A percentile compares a stretch with the other conserved stretches of the same genome.
Conservation (phyloP, 2,113 vertebrate species). For the Rhinopomastus cyanomelas region DNA sequence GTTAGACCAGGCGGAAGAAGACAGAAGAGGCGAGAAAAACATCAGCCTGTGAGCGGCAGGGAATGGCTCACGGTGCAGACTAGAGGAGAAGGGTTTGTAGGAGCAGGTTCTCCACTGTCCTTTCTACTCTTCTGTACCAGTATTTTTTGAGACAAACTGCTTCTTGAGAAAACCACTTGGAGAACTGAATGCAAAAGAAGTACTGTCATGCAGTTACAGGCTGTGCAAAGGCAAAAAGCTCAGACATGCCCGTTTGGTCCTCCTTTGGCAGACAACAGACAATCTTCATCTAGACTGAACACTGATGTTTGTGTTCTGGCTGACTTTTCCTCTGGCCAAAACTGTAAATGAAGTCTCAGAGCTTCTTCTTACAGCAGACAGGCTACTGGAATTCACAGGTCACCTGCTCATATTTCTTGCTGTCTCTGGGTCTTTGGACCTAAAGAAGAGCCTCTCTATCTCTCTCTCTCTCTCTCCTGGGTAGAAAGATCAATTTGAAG, state of each 20-base stretch:
- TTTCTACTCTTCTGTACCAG: neutral
- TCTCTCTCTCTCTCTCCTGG: neutral
- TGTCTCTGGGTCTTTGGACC: neutral
- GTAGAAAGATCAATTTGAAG: neutral
- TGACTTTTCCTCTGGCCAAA: neutral
- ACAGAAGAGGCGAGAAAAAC: constrained; percentile 22
- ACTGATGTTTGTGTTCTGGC: neutral
- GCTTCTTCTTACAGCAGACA: neutral
- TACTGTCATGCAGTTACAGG: neutral
- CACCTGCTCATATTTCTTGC: neutral
- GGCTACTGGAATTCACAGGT: neutral
- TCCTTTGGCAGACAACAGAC: constrained; percentile 1
- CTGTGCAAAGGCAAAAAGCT: neutral
- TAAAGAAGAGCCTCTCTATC: neutral
- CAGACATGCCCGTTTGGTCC: neutral
- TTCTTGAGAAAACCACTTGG: neutral
- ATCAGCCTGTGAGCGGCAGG: neutral
- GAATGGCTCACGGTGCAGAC: neutral
- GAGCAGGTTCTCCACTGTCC: neutral
- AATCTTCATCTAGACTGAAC: neutral
- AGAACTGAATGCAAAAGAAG: neutral
- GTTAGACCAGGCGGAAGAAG: neutral
- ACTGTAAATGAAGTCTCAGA: neutral
- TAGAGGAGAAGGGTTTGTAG: neutral
- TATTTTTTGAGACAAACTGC: neutral